Evolutionary conservation across 2,113 vertebrate genomes (phyloP), one percentile per base, ranked within the genome.

Genomic region (Micronycteris hirsuta): DNA sequence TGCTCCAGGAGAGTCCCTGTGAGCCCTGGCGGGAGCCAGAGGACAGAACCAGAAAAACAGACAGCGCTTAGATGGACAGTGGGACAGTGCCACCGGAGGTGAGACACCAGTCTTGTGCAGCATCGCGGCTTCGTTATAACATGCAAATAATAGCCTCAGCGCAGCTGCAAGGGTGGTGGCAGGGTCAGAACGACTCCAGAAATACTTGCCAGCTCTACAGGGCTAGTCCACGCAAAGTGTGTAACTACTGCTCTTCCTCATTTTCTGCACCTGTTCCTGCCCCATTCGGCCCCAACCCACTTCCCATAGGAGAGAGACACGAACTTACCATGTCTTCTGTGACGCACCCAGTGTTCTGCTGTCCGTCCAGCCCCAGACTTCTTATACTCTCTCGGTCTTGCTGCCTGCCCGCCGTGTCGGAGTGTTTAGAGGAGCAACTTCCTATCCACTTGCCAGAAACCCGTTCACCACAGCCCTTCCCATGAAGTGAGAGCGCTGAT

Each of bases 371-470:
- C n/a, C 33, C 33, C 82, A 12, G 67, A 13, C 92, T 77, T 86
- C 85, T 97, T 97, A 94, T 89, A 94, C 68, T 94, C 85, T 97
- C 97, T 95, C 74, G 95, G 43, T 36, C 94, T 86, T 0, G 5
- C 85, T 65, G 82, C 85, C 91, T 90, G 56, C 85, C 63, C n/a
- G 81, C 36, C 12, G 83, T n/a, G 86, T 91, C 78, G 86, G 77
- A 17, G 68, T 95, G 67, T 91, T 94, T 92, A 38, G 24, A 86
- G 89, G 94, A 92, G 52, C 93, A 49, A 96, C 91, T 97, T 97
- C 97, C 97, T 97, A 94, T 96, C 92, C 20, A 14, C 89, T 92
- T 97, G 97, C 96, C 97, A 95, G 95, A 97, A 97, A 83, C 63
- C 91, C 70, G 70, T 68, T 93, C 70, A 68, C 54, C 70, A 70